phyloP scores from a whole-genome alignment of 2,888 invertebrate species.

The Spodoptera picta region DNA sequence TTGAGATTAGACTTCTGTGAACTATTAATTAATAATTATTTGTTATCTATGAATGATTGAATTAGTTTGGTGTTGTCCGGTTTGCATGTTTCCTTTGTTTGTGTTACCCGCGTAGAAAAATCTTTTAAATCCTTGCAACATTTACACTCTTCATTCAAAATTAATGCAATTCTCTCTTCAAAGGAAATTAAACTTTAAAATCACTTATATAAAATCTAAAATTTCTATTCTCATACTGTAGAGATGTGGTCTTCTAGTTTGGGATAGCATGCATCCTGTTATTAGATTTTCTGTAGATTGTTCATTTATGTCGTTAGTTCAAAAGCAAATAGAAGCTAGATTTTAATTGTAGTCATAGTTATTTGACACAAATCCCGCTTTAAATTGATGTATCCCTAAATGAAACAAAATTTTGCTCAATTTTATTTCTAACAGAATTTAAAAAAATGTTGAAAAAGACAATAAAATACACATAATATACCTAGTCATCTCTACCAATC shows the following conservation, averaged over 20 bases:
- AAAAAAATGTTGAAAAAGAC: too few relatives aligned
- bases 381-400: too few relatives aligned
- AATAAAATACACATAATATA: too few relatives aligned
- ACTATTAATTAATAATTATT: background rate
- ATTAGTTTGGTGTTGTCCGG: background rate
- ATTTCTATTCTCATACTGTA: conserved; percentile 61
- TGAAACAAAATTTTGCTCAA: too few relatives aligned
- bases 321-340: conserved; percentile 1
- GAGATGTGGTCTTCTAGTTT: conserved; percentile 39
- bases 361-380: too few relatives aligned
- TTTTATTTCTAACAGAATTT: too few relatives aligned
- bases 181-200: conserved; percentile 3
- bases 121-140: background rate
- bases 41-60: too few relatives aligned
- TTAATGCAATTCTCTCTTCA: too few relatives aligned
- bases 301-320: background rate
- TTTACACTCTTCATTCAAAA: background rate
- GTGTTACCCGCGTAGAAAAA: conserved; percentile 3
- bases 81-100: conserved; percentile 6
- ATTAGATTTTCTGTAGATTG: background rate
- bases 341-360: background rate
- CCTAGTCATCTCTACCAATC: too few relatives aligned
- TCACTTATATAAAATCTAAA: background rate
- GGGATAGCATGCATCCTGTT: conserved; percentile 41
- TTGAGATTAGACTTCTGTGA: background rate